Percentiles rank a stretch among this genome's conserved stretches.
Evolutionary conservation across 1,140 invertebrate genomes (phyloP).

Genomic region (Leptonema lineaticorne): DNA sequence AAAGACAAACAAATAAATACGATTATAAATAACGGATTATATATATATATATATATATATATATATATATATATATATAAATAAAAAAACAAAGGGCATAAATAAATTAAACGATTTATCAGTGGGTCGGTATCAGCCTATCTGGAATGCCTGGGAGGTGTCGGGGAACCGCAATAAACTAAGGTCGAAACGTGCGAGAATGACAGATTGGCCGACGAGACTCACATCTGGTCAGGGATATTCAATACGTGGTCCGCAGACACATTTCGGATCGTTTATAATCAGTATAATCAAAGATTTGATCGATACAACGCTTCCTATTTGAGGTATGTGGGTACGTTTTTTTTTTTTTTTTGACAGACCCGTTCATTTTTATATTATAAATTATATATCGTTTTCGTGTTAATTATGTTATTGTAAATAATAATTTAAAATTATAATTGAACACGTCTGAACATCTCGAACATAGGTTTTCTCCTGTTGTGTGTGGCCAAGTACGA

Average conservation of each 20-base stretch:
- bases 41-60: neutral
- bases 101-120: conserved; percentile 37
- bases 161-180: conserved; percentile 36
- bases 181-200: conserved; percentile 34
- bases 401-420: too few species aligned
- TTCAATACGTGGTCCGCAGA: neutral
- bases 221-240: neutral
- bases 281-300: too few species aligned
- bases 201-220: conserved; percentile 26
- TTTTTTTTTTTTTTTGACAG: too few species aligned
- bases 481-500: conserved; percentile 31
- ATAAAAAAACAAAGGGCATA: conserved; percentile 22
- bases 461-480: neutral
- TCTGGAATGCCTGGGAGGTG: conserved; percentile 32
- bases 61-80: neutral
- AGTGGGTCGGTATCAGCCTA: conserved; percentile 24
- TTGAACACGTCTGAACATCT: neutral
- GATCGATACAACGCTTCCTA: too few species aligned
- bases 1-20: conserved; percentile 1
- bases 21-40: neutral
- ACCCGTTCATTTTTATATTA: too few species aligned
- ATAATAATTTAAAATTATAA: too few species aligned
- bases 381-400: too few species aligned
- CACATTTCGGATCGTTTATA: neutral
- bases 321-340: too few species aligned